Base-by-base conservation (phyloP, 2,113 vertebrate genomes). In the Rhinolophus sinicus region DNA sequence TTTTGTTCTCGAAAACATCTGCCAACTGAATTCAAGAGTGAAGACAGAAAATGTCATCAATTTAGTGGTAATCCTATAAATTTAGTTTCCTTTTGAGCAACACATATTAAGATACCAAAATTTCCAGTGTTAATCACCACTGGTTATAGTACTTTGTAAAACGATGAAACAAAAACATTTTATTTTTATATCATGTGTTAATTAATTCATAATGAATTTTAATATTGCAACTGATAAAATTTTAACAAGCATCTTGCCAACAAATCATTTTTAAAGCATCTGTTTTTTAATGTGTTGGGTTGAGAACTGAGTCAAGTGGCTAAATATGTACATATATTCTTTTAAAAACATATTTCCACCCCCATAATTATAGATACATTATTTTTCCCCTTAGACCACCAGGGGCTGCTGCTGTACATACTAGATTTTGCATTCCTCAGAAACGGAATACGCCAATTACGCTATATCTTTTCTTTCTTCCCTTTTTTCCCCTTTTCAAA, bases 1-100 rank as follows among this genome's bases (percentile, higher is more conserved):
- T 98, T 99, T 98, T 98, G 98, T 98, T 99, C 98, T 98, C 92
- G 92, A 98, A 99, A 99, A 99, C 98, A 99, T 98, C 98, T 99
- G 98, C 98, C 98, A 98, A 97, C 97, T 97, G 97, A 98, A 98
- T 98, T 99, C 95, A 97, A 75, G 84, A 98, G 98, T 98, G 98
- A 98, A 99, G 98, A 98, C 98, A 98, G 99, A 98, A 98, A 98
- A 99, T 98, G 98, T 98, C 98, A 98, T 98, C 98, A 98, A 97
- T 98, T 99, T 97, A 97, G 96, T 97, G 98, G 98, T 98, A 98
- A 97, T 98, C 97, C 97, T 98, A 97, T 96, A 98, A 98, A 98
- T 98, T 98, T 98, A 93, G 95, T 97, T 98, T 97, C 94, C 97
- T 97, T 98, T 97, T 97, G 97, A 98, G 95, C 52, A 14, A 83